Evolutionary conservation across 1,140 invertebrate genomes (phyloP), one percentile per base, ranked within the genome.

Genomic region (Drosophila sucinea): DNA sequence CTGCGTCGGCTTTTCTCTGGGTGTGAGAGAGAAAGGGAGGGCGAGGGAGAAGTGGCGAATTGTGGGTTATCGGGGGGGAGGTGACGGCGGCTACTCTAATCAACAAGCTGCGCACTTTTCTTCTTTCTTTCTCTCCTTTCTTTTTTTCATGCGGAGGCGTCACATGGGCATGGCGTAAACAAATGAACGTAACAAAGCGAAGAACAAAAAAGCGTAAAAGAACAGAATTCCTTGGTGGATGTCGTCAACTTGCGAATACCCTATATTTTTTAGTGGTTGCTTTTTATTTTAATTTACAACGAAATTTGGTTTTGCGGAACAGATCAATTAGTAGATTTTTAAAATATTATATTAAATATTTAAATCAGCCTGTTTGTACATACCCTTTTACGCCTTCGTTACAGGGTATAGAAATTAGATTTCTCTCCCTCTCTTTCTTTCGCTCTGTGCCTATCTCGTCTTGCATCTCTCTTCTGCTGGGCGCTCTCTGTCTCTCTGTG

Each of bases 121-220:
- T 25, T 60, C 8, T 29, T 41, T 38, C 25, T 27, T 62, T 62
- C 7, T 64, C 63, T 60, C 11, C 63, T 35, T 35, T 33, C 29
- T 47, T 51, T 55, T 44, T 62, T 65, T 63, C 60, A 40, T 47
- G 11, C 56, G n/a, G 3, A 51, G 66, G 62, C 79, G 58, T 76
- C 60, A 62, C 56, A 64, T 64, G 60, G 73, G 62, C 29, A 60
- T 61, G 60, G 73, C 81, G 82, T 85, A 85, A 85, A 86, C 82
- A 85, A 86, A 79, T 75, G 63, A 86, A 78, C 68, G 60, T 55
- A 75, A 51, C 64, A 78, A 81, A 85, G 75, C 41, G 56, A 67
- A 67, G 27, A 62, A 30, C 58, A 67, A 29, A 68, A 44, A 66
- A 55, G 47, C 32, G 56, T 41, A 10, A 54, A 41, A 40, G 27